Conservation (phyloP, 2,113 vertebrate species). For the Solenodon paradoxus region DNA sequence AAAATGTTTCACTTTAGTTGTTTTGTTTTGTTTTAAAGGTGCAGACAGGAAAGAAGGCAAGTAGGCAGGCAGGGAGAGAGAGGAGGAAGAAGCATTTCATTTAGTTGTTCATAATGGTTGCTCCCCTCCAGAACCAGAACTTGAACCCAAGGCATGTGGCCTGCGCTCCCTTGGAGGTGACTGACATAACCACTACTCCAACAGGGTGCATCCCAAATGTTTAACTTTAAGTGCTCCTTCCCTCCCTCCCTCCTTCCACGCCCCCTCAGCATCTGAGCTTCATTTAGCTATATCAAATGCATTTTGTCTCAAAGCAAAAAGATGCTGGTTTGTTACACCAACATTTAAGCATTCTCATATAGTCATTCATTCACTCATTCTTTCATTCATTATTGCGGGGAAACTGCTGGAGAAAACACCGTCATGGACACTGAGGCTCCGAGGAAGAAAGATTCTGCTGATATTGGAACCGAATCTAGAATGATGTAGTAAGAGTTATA, state of each 20-base stretch:
- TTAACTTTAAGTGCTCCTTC: too few relatives aligned
- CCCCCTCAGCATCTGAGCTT: neutral
- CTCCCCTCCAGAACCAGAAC: too few relatives aligned
- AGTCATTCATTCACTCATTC: neutral
- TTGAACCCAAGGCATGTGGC: too few relatives aligned
- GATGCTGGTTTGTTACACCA: neutral
- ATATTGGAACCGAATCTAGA: neutral
- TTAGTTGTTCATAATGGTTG: too few relatives aligned
- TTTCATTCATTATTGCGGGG: neutral
- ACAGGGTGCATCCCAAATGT: too few relatives aligned
- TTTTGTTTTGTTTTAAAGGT: too few relatives aligned
- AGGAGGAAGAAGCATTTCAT: too few relatives aligned
- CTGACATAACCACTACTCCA: too few relatives aligned
- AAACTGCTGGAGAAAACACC: neutral
- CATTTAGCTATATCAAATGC: neutral
- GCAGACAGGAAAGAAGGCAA: too few relatives aligned
- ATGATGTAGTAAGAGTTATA: neutral
- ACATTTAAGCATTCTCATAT: neutral
- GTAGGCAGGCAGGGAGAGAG: too few relatives aligned
- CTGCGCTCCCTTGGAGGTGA: too few relatives aligned
- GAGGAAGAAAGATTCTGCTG: neutral
- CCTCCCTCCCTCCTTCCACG: too few relatives aligned
- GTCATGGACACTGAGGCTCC: neutral
- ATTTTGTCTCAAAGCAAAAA: neutral
- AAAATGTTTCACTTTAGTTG: neutral